Percentiles rank a stretch among this genome's conserved stretches.
Conservation (phyloP, 2,797 vertebrate species). For the Rhincodon typus region DNA sequence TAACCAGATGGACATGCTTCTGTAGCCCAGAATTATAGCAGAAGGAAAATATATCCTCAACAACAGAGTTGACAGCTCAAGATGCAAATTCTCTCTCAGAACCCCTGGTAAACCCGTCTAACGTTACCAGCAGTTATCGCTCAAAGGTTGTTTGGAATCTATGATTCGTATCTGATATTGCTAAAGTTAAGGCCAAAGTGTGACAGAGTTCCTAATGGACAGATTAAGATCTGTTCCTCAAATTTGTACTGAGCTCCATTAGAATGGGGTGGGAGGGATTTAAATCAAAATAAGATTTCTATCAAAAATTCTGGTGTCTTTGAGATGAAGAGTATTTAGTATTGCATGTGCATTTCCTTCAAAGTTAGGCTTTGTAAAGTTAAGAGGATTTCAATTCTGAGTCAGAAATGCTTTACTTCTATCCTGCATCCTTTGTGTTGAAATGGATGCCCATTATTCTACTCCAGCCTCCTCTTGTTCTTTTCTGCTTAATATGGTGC, state of each 20-base stretch:
- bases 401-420: neutral
- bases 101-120: neutral
- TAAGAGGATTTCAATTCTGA: neutral
- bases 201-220: neutral
- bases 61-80: neutral
- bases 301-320: neutral
- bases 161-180: neutral
- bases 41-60: neutral
- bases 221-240: neutral
- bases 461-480: neutral
- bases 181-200: neutral
- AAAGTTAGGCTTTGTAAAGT: neutral
- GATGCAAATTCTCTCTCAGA: neutral
- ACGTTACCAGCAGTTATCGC: neutral
- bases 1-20: neutral
- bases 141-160: neutral
- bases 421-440: neutral
- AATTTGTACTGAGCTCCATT: neutral
- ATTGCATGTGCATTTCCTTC: neutral
- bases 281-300: neutral
- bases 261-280: neutral
- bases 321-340: neutral
- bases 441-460: neutral
- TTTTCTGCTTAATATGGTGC: neutral
- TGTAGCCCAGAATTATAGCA: neutral